Evolutionary conservation across 1,140 invertebrate genomes (phyloP), one percentile per base, ranked within the genome.

Genomic region (Triops cancriformis): DNA sequence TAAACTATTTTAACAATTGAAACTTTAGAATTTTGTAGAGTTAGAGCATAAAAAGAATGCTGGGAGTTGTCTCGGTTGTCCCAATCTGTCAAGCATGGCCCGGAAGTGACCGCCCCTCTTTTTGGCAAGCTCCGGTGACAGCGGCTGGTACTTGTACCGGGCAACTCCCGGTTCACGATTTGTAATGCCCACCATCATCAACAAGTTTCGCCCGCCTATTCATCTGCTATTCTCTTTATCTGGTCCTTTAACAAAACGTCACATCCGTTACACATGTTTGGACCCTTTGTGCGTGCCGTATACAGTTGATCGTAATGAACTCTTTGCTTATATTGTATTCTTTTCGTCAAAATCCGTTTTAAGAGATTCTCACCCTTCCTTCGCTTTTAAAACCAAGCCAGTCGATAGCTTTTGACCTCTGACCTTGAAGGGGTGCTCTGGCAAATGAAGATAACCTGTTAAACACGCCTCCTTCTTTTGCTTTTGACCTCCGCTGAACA

Each of bases 71-170:
- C 51, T 64, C 51, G 51, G 31, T 64, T 64, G 51, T 64, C 51
- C 51, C 51, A 64, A 64, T 64, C 51, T 64, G 51, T 64, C 51
- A 64, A 64, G 51, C 51, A 64, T 64, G 51, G 51, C 51, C 51
- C 9, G 51, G 51, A 64, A 64, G 51, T 64, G 51, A 64, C 51
- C 51, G 51, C 51, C 51, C 51, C 51, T 64, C 51, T 64, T 64
- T 37, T 64, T 64, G 51, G 51, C 51, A 23, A 23, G 51, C 51
- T 64, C 51, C 51, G n/a, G 51, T 64, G 51, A 37, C 31, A 37
- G 31, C 31, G 31, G 31, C 31, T 37, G 31, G 31, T 37, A 37
- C 31, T 37, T 37, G 31, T 37, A 37, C 51, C 51, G 18, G 51
- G 18, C 51, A 64, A 64, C 51, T 64, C 51, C 51, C 51, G 51